Percentiles rank a stretch among this genome's conserved stretches.
These are phyloP conservation scores for Hoplodrina blanda DNA, from an alignment of 2,888 invertebrate species.

Conservation along the genomic window DNA sequence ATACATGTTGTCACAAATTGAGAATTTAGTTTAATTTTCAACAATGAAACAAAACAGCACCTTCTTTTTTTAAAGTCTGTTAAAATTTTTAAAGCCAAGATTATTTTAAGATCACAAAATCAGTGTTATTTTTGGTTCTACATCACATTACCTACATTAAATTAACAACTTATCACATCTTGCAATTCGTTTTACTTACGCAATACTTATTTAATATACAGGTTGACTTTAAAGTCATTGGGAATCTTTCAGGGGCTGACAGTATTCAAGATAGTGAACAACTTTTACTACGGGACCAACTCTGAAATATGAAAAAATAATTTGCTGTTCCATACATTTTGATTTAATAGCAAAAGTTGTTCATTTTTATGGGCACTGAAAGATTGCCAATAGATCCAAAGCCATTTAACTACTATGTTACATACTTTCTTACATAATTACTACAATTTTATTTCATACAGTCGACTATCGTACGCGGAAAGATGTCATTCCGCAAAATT, in stretches of 20 bases:
- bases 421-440: constrained; percentile 1
- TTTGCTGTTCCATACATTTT: not conserved
- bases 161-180: constrained; percentile 47
- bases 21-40: not conserved
- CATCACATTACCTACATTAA: constrained; percentile 53
- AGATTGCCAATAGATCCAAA: not conserved
- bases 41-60: not conserved
- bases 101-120: constrained; percentile 42
- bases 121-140: constrained; percentile 57
- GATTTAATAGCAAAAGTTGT: not conserved
- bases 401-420: not conserved
- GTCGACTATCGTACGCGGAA: not conserved
- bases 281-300: not conserved
- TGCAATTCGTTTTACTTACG: constrained; percentile 34
- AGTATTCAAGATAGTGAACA: not conserved
- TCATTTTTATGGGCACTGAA: not conserved
- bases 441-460: constrained; percentile 19
- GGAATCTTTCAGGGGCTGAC: not conserved
- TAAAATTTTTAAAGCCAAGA: constrained; percentile 42
- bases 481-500: not conserved
- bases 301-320: not conserved
- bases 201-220: constrained; percentile 10
- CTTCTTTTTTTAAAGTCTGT: not conserved
- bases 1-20: not conserved
- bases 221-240: not conserved